Percentiles rank a stretch among this genome's conserved stretches.
Evolutionary conservation across 2,113 vertebrate species (phyloP).

Genomic region (Stegastes partitus): DNA sequence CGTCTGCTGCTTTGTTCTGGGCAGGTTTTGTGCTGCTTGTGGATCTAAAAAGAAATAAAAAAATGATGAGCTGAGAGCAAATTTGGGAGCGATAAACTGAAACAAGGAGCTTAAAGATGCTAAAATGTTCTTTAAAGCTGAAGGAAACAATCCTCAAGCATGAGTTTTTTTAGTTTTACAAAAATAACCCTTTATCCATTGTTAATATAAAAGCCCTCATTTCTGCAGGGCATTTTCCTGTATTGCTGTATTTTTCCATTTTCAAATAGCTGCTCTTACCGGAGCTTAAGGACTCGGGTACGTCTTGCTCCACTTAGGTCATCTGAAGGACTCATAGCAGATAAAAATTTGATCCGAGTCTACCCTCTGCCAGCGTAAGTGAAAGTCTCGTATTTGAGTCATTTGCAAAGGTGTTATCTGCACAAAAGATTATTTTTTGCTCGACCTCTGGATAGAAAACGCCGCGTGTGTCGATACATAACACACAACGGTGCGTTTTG

Average conservation of each 20-base stretch:
- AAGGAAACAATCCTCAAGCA: too few species aligned
- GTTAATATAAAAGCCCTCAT: not conserved
- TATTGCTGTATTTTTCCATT: constrained; percentile 2
- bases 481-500: not conserved
- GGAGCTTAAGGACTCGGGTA: not conserved
- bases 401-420: not conserved
- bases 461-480: not conserved
- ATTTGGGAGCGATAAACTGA: not conserved
- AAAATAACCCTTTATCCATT: not conserved
- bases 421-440: not conserved
- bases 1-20: not conserved
- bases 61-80: too few species aligned
- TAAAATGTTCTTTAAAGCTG: not conserved
- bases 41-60: not conserved
- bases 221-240: not conserved
- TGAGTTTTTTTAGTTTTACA: not conserved
- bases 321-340: constrained; percentile 1
- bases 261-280: not conserved
- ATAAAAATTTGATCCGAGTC: not conserved
- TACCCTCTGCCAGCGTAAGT: not conserved
- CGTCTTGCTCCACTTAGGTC: not conserved
- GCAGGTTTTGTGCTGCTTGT: not conserved
- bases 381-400: not conserved
- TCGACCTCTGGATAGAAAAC: not conserved
- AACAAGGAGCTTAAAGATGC: not conserved